A percentile compares a stretch with the other conserved stretches of the same genome.
Evolutionary conservation across 2,888 invertebrate genomes (phyloP).

Genomic region (Mactromeris polynyma): DNA sequence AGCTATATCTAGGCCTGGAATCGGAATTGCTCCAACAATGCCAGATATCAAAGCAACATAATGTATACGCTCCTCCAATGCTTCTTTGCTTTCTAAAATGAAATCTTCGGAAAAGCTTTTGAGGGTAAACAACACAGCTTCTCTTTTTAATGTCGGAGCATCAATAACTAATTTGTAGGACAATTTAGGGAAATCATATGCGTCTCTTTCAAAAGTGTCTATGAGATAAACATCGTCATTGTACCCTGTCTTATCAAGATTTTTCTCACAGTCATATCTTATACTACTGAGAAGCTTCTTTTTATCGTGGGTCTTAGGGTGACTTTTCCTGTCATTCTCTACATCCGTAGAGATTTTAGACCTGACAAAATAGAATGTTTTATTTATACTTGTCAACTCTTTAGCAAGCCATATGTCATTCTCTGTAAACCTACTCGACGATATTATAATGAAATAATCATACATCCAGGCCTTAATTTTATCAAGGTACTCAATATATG

Average conservation of each 20-base stretch:
- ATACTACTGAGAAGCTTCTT: not conserved
- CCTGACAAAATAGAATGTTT: constrained; percentile 45
- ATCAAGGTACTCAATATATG: constrained; percentile 44
- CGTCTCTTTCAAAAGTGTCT: not conserved
- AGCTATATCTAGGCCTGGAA: constrained; percentile 36
- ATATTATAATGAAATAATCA: constrained; percentile 67
- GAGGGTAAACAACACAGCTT: constrained; percentile 11
- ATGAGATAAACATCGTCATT: not conserved
- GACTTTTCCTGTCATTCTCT: constrained; percentile 20
- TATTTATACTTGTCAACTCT: constrained; percentile 32
- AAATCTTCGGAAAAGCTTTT: not conserved
- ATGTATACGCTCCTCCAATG: constrained; percentile 29
- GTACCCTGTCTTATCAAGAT: not conserved
- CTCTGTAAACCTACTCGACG: constrained; percentile 50
- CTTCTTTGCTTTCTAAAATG: constrained; percentile 25
- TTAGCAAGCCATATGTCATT: constrained; percentile 62
- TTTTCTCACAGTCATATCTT: not conserved
- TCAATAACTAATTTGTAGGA: not conserved
- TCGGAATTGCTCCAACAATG: constrained; percentile 31
- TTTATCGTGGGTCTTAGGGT: not conserved
- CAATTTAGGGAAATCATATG: not conserved
- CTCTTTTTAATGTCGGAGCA: not conserved
- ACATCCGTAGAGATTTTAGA: constrained; percentile 38
- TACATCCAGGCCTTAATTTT: constrained; percentile 44
- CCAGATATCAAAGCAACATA: constrained; percentile 18